These are phyloP conservation scores for mouse (Mus musculus) DNA, from an alignment of 2,113 vertebrate genomes.

Conservation along the genomic window GRCm39 chr9:112306501-112307000, in stretches of 20 bases:
- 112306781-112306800: neutral
- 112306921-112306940: rapidly evolving
- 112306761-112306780: neutral
- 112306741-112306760: neutral
- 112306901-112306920: neutral
- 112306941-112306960: neutral
- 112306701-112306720: neutral
- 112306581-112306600: neutral
- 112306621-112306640: neutral
- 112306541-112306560: neutral
- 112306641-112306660: neutral
- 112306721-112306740: neutral
- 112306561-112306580: neutral
- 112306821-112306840: neutral
- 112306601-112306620: neutral
- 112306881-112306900: neutral
- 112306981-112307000: neutral
- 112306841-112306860: neutral
- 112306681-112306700: neutral
- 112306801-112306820: rapidly evolving
- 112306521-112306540: neutral
- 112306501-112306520: neutral
- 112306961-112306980: neutral
- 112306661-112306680: neutral
- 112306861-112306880: neutral